Base-by-base conservation (phyloP, 2,888 invertebrate genomes). In the Hypsopygia costalis region DNA sequence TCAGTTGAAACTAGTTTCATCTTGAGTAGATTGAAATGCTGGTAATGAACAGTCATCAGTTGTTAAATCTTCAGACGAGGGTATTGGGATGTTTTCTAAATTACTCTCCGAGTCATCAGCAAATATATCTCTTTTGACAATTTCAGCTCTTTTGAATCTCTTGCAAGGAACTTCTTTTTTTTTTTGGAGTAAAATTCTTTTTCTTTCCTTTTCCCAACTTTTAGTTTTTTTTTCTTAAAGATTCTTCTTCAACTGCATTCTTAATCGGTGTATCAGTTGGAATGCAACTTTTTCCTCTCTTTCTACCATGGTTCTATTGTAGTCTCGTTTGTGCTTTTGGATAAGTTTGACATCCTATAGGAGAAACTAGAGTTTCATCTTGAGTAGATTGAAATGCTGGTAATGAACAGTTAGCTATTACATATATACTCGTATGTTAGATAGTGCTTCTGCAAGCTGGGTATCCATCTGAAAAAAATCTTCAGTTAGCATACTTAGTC, bases 41-140 rank as follows among this genome's bases (percentile, higher is more conserved):
- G n/a, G 5, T 6, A 34, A 3, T n/a, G 34, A 34, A 34, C 20
- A 34, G 11, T 41, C 36, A 35, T 40, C 35, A 35, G 35, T 25
- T 27, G 36, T 41, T 36, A 42, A 41, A 42, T n/a, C 12, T 8
- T 45, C 40, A 45, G 44, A 41, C 22, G 45, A 41, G 9, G 36
- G 36, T 42, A 42, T 45, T 36, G 36, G 28, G 33, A 45, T 45
- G 36, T 45, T 45, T 41, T 45, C 36, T 40, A 42, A 4, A 36
- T 42, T 35, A 35, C 21, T 43, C 35, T 43, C 43, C n/a, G n/a
- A n/a, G 34, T 41, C 34, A 42, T 36, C 37, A 38, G 5, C 29
- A 36, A 41, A 41, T 41, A 41, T 7, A 36, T 36, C 33, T 36
- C 41, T 33, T 41, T 41, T 36, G 11, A 20, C 10, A 33, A 3